A percentile compares a stretch with the other conserved stretches of the same genome.
These are phyloP conservation scores for zebrafish (Danio rerio) DNA, from an alignment of 2,113 vertebrate species.

Conservation along the genomic window GRCz12tu NC_133185.1:10289501-10290000, in stretches of 20 bases:
- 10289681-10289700: neutral
- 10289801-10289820: neutral
- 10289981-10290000: slow-evolving; percentile 6
- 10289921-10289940: slow-evolving; percentile 11
- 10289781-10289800: neutral
- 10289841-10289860: neutral
- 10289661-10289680: neutral
- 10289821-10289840: neutral
- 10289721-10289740: neutral
- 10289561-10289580: neutral
- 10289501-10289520: neutral
- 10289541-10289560: neutral
- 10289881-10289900: slow-evolving; percentile 11
- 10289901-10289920: slow-evolving; percentile 8
- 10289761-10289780: neutral
- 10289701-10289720: neutral
- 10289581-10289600: neutral
- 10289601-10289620: neutral
- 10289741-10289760: neutral
- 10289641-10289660: neutral
- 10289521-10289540: neutral
- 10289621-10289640: neutral
- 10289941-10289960: neutral
- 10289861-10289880: neutral
- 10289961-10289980: slow-evolving; percentile 3